These are phyloP conservation scores for Camelus dromedarius DNA, from an alignment of 2,113 vertebrate species.

Conservation along the genomic window DNA sequence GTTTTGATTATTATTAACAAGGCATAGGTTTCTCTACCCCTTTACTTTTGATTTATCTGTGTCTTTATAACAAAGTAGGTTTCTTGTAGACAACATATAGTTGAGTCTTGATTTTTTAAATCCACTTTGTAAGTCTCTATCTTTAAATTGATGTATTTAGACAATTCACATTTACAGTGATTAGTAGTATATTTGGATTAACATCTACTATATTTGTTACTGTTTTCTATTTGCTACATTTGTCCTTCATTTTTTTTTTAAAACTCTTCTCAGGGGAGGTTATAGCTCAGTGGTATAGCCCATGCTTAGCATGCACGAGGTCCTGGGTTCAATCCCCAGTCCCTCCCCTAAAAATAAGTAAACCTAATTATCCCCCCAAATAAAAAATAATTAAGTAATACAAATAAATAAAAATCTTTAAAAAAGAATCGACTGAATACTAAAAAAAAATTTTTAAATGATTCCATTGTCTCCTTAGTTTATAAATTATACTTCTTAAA, in stretches of 20 bases:
- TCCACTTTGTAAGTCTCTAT: not conserved
- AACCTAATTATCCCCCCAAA: too few relatives aligned
- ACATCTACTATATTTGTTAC: not conserved
- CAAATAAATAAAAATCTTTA: too few relatives aligned
- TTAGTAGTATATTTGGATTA: not conserved
- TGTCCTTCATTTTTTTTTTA: not conserved
- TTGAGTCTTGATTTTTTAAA: not conserved
- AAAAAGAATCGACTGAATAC: too few relatives aligned
- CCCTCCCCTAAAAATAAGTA: too few relatives aligned
- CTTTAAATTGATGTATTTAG: not conserved
- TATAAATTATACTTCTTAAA: slow-evolving; percentile 40
- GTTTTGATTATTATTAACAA: not conserved
- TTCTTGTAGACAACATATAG: slow-evolving; percentile 1
- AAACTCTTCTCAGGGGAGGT: not conserved
- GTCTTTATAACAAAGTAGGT: not conserved
- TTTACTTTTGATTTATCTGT: slow-evolving; percentile 15
- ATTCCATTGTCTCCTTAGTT: not conserved
- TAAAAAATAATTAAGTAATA: too few relatives aligned
- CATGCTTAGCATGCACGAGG: too few relatives aligned
- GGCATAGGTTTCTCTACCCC: not conserved
- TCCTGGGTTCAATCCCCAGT: too few relatives aligned
- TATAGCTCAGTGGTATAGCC: too few relatives aligned
- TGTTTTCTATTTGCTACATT: not conserved
- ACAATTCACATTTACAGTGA: not conserved
- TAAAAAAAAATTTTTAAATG: not conserved